A percentile compares a stretch with the other conserved stretches of the same genome.
These are phyloP conservation scores for Drosophila hamatofila DNA, from an alignment of 2,888 invertebrate species.

Conservation along the genomic window DNA sequence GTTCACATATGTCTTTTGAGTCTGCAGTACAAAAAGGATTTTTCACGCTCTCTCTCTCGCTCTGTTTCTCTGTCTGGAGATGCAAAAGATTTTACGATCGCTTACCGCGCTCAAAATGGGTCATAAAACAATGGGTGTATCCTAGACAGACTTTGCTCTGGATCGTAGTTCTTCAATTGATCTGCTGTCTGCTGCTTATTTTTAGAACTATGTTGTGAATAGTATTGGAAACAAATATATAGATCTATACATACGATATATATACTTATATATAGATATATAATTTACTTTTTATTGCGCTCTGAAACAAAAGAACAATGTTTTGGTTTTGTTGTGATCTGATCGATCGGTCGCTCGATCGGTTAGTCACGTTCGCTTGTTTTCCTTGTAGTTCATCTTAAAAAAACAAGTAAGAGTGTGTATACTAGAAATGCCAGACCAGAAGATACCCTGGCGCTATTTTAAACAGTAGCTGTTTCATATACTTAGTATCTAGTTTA, in stretches of 20 bases:
- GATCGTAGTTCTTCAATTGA: neutral
- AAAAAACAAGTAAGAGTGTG: constrained; percentile 10
- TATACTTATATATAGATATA: neutral
- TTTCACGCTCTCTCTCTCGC: constrained; percentile 69
- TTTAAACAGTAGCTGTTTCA: neutral
- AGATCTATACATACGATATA: neutral
- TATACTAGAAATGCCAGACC: neutral
- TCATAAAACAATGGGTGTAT: constrained; percentile 82
- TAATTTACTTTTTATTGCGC: constrained; percentile 58
- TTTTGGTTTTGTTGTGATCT: constrained; percentile 56
- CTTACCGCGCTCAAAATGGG: constrained; percentile 75
- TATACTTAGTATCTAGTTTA: neutral
- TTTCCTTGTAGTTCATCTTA: constrained; percentile 72
- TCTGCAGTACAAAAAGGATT: constrained; percentile 63
- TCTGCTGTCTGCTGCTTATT: constrained; percentile 61
- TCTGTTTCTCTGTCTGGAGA: neutral
- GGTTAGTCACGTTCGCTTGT: constrained; percentile 55
- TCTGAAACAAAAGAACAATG: constrained; percentile 68
- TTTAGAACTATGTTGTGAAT: constrained; percentile 77
- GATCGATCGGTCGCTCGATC: constrained; percentile 51
- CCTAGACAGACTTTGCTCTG: constrained; percentile 39
- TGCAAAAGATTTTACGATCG: constrained; percentile 71
- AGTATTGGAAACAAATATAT: constrained; percentile 81
- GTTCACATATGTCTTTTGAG: constrained; percentile 21
- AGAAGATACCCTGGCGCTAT: neutral